Conservation (phyloP, 2,888 invertebrate species). For the Chalcosyrphus nemorum region DNA sequence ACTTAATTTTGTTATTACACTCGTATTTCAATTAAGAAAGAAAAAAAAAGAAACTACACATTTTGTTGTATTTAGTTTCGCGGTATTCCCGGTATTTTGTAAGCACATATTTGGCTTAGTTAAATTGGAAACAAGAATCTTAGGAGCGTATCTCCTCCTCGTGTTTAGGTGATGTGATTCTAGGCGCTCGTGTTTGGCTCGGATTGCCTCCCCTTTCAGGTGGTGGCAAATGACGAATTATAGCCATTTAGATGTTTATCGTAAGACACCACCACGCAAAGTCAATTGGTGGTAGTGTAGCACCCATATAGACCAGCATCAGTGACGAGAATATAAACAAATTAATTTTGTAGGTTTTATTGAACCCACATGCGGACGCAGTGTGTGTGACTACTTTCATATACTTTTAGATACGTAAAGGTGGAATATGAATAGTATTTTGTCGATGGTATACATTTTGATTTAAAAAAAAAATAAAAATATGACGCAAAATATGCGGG, state of each 20-base stretch:
- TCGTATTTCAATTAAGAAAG: conserved; percentile 42
- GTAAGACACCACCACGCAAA: background rate
- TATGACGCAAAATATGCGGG: conserved; percentile 46
- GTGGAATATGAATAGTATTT: conserved; percentile 19
- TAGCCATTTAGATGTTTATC: conserved; percentile 36
- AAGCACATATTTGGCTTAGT: conserved; percentile 9
- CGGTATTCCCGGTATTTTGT: conserved; percentile 13
- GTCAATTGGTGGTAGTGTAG: conserved; percentile 3
- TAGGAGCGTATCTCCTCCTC: background rate
- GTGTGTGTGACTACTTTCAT: conserved; percentile 22
- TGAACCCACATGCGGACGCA: conserved; percentile 48
- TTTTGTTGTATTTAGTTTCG: background rate
- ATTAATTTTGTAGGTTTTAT: conserved; percentile 51
- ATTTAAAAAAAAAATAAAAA: background rate
- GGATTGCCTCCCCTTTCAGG: background rate
- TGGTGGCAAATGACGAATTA: conserved; percentile 24
- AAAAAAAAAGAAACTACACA: background rate
- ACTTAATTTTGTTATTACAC: conserved; percentile 23
- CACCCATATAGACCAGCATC: conserved; percentile 26
- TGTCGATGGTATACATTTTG: background rate
- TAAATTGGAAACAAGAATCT: conserved; percentile 4
- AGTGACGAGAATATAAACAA: conserved; percentile 50
- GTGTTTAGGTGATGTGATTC: background rate
- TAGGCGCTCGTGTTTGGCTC: background rate
- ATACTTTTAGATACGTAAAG: conserved; percentile 4